Evolutionary conservation across 1,140 invertebrate genomes (phyloP), one percentile per base, ranked within the genome.

Genomic region (Acromyrmex heyeri): DNA sequence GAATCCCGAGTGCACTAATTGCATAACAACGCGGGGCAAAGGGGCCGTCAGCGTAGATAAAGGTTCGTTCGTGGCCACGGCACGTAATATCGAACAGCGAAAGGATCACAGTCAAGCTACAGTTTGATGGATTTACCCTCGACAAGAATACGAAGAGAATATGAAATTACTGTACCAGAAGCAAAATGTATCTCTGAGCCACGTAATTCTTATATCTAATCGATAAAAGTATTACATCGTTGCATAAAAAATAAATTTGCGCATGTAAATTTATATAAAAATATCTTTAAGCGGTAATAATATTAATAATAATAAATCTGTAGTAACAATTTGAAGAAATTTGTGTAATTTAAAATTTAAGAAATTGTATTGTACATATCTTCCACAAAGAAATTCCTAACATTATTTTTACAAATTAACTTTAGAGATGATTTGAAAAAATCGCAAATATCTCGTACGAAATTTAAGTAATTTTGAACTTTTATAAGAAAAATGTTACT

Each of bases 1-100:
- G 86, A 91, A 89, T 90, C 85, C 77, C 48, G 65, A 90, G 90
- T 89, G 86, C 87, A 89, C 92, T 93, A 93, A 94, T 94, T 93
- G 92, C 92, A 85, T 92, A 93, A 94, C 83, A 85, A 87, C 86
- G 83, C 53, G 27, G 59, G 48, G 55, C 27, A 67, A 61, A 67
- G 67, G 61, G n/a, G 8, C 48, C 24, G 61, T 30, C 57, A 55
- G 50, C 18, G 53, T 44, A 24, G 73, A 81, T 86, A 67, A 82
- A 82, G 67, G 44, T 50, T 73, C 44, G 44, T 24, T 69, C 38
- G 55, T 72, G 81, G 55, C 53, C 8, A 38, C 53, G 10, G 44
- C 72, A 30, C 72, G 38, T 83, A 83, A 83, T 64, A 82, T 16
- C 21, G 53, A 34, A 79, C 64, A 34, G n/a, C 27, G 55, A 83